phyloP scores from a whole-genome alignment of 2,797 vertebrate species.

The Pangasius mekongensis region DNA sequence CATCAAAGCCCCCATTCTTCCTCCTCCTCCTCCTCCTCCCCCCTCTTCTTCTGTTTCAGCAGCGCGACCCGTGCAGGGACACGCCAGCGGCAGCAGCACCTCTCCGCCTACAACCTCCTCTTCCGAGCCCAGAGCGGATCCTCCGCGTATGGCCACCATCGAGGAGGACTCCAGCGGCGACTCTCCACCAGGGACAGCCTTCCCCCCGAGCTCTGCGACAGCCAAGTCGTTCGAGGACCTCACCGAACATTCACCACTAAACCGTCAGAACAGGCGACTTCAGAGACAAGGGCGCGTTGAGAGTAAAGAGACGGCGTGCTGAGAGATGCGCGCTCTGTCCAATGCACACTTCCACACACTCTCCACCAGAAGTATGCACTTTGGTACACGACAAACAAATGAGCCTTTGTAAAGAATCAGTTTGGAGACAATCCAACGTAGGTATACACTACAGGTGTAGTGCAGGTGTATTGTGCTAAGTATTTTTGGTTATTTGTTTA shows the following conservation, averaged over 20 bases:
- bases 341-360: constrained; percentile 9
- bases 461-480: constrained; percentile 26
- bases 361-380: constrained; percentile 1
- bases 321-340: constrained; percentile 53
- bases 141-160: constrained; percentile 90
- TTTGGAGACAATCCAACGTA: constrained; percentile 1
- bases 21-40: constrained; percentile 65
- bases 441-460: neutral
- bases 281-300: constrained; percentile 89
- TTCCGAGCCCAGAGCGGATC: constrained; percentile 74
- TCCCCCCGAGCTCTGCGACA: constrained; percentile 84
- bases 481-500: constrained; percentile 10
- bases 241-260: constrained; percentile 78
- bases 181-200: constrained; percentile 84
- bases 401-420: constrained; percentile 20
- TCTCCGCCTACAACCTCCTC: constrained; percentile 55
- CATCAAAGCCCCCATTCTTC: constrained; percentile 77
- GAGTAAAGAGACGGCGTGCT: constrained; percentile 96
- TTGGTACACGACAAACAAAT: constrained; percentile 24
- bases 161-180: constrained; percentile 93
- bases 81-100: constrained; percentile 8
- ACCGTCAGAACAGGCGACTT: constrained; percentile 80
- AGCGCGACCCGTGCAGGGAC: constrained; percentile 6
- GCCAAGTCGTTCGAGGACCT: constrained; percentile 94
- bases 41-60: constrained; percentile 57